A percentile compares a stretch with the other conserved stretches of the same genome.
phyloP scores from a whole-genome alignment of 2,797 vertebrate species.

The Psittacula echo region DNA sequence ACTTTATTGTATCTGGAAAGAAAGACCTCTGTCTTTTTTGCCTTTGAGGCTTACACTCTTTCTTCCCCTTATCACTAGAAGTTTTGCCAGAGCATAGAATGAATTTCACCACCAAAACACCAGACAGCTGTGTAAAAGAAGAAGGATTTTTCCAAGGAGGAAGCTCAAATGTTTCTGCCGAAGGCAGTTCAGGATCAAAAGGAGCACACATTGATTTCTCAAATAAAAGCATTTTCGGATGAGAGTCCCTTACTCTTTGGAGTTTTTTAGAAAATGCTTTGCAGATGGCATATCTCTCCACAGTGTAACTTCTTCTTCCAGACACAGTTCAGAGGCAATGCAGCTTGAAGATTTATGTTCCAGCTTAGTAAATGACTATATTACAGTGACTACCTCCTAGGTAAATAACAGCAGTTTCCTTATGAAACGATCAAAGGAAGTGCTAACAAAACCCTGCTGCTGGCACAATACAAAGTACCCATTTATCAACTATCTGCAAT shows the following conservation, averaged over 20 bases:
- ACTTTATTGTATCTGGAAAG: neutral
- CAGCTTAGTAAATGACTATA: neutral
- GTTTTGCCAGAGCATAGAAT: constrained; percentile 31
- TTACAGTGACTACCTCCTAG: constrained; percentile 11
- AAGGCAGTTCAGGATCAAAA: constrained; percentile 63
- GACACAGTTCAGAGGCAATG: neutral
- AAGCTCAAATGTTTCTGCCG: constrained; percentile 59
- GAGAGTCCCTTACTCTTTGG: constrained; percentile 37
- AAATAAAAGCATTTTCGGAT: constrained; percentile 51
- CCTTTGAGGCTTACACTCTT: constrained; percentile 34
- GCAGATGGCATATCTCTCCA: constrained; percentile 37
- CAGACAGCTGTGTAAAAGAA: constrained; percentile 45
- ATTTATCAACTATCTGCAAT: constrained; percentile 44
- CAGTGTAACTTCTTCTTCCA: constrained; percentile 13
- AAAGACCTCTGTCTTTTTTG: neutral
- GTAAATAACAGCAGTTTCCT: constrained; percentile 56
- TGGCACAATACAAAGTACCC: constrained; percentile 12
- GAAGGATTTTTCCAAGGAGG: constrained; percentile 26
- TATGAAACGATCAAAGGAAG: constrained; percentile 39
- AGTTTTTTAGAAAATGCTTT: constrained; percentile 51
- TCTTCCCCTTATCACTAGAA: constrained; percentile 34
- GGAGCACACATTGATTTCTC: constrained; percentile 41
- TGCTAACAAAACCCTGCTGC: constrained; percentile 45
- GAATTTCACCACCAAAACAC: constrained; percentile 15
- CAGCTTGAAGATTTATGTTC: constrained; percentile 15